These are phyloP conservation scores for Vulpes vulpes DNA, from an alignment of 2,113 vertebrate genomes.

Conservation along the genomic window DNA sequence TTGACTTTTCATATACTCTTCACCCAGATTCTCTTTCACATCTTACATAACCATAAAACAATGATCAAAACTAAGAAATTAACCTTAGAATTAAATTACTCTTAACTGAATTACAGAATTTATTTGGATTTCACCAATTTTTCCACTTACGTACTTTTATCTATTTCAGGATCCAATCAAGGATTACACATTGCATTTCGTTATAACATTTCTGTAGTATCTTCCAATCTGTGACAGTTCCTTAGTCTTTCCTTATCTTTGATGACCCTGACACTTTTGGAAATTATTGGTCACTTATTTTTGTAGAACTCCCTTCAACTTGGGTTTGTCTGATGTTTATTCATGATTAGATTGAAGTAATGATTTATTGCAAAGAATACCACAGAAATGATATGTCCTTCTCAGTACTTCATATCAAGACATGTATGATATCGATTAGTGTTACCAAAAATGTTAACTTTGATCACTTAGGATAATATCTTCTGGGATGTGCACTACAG, in stretches of 20 bases:
- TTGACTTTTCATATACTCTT: background rate
- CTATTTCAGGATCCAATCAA: background rate
- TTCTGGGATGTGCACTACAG: background rate
- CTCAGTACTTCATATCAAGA: background rate
- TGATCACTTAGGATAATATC: constrained; percentile 9
- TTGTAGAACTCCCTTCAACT: background rate
- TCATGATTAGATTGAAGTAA: background rate
- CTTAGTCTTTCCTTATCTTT: constrained; percentile 26
- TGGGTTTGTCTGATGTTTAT: constrained; percentile 3
- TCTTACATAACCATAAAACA: background rate
- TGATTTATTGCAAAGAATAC: background rate
- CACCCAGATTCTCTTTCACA: background rate
- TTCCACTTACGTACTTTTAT: background rate
- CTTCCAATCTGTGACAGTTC: background rate
- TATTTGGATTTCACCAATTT: background rate
- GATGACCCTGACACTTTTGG: background rate
- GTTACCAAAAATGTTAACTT: background rate
- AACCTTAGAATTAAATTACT: background rate
- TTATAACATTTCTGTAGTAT: background rate
- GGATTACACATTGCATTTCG: background rate
- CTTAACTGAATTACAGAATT: background rate
- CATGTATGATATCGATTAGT: background rate
- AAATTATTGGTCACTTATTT: background rate
- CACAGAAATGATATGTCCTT: background rate
- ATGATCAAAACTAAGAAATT: constrained; percentile 20